Conservation (phyloP, 2,888 invertebrate species). For the Drosophila antonietae region DNA sequence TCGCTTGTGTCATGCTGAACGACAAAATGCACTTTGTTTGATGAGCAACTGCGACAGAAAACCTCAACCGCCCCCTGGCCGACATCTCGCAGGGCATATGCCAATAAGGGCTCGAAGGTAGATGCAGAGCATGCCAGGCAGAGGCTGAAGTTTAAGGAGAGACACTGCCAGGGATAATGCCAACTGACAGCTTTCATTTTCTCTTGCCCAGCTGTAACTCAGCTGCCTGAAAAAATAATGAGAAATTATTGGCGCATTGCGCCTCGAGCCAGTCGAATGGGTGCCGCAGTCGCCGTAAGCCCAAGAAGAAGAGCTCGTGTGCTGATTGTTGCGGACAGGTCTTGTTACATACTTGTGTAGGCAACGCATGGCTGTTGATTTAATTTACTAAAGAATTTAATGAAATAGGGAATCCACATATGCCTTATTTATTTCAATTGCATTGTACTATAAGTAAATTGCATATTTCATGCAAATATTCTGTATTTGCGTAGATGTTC, state of each 20-base stretch:
- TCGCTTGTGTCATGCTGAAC: slow-evolving; percentile 33
- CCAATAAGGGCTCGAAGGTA: slow-evolving; percentile 28
- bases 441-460: neutral
- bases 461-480: neutral
- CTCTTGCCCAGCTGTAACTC: slow-evolving; percentile 37
- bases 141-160: slow-evolving; percentile 22
- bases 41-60: slow-evolving; percentile 43
- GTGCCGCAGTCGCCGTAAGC: neutral
- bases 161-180: slow-evolving; percentile 16
- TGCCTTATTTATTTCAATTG: neutral
- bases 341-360: slow-evolving; percentile 9
- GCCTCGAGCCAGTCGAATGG: slow-evolving; percentile 17
- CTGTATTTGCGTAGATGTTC: slow-evolving; percentile 8
- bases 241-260: slow-evolving; percentile 61
- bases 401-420: neutral
- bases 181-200: slow-evolving; percentile 32
- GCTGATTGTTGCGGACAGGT: slow-evolving; percentile 6
- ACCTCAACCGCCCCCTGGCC: slow-evolving; percentile 9
- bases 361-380: slow-evolving; percentile 1
- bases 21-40: slow-evolving; percentile 63
- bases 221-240: slow-evolving; percentile 56
- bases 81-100: slow-evolving; percentile 7
- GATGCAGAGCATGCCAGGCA: slow-evolving; percentile 3
- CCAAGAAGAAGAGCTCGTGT: neutral
- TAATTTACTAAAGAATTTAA: neutral